Evolutionary conservation across 2,888 invertebrate genomes (phyloP).

Genomic region (Chymomyza procnemis): DNA sequence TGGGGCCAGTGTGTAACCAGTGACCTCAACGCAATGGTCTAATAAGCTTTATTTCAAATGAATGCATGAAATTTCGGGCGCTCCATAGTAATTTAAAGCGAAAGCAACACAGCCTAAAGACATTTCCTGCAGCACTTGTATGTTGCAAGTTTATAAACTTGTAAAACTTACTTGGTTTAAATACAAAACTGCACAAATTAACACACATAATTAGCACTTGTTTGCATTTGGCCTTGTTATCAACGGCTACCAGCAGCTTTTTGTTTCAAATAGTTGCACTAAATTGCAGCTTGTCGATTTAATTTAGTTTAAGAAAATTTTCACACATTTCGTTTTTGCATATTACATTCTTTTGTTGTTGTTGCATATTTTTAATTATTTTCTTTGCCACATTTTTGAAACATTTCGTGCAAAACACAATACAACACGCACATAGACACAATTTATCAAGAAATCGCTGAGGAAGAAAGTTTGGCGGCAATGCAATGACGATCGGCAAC

Average conservation of each 20-base stretch:
- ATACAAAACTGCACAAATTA: slow-evolving; percentile 5
- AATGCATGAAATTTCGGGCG: slow-evolving; percentile 26
- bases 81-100: slow-evolving; percentile 13
- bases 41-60: slow-evolving; percentile 53
- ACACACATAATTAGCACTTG: neutral
- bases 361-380: neutral
- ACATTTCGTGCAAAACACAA: slow-evolving; percentile 48
- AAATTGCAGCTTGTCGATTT: neutral
- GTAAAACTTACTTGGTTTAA: slow-evolving; percentile 3
- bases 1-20: slow-evolving; percentile 43
- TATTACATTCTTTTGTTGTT: neutral
- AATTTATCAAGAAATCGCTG: slow-evolving; percentile 13
- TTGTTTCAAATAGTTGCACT: slow-evolving; percentile 1
- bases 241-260: neutral
- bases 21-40: slow-evolving; percentile 74
- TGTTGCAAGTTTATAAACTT: slow-evolving; percentile 59
- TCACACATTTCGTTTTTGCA: slow-evolving; percentile 28
- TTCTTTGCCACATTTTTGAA: slow-evolving; percentile 42
- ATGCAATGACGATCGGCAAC: neutral
- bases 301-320: slow-evolving; percentile 13
- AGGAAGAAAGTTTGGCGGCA: neutral
- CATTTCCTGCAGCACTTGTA: slow-evolving; percentile 28
- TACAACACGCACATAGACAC: slow-evolving; percentile 33
- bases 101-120: slow-evolving; percentile 13
- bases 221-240: slow-evolving; percentile 17